These are phyloP conservation scores for Trogon melanurus DNA, from an alignment of 2,113 vertebrate species.

Conservation along the genomic window DNA sequence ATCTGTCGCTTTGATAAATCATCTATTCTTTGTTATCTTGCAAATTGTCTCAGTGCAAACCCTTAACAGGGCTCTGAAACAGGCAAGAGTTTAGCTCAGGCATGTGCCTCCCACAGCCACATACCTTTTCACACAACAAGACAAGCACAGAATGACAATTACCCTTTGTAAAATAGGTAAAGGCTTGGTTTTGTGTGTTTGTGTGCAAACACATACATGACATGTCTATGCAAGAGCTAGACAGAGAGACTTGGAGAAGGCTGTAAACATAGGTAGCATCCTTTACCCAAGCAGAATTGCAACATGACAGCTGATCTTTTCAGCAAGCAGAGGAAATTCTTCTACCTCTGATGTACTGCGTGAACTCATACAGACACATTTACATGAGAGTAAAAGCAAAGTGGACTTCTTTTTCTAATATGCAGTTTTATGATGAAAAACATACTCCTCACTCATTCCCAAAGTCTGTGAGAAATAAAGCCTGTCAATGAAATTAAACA, in stretches of 20 bases:
- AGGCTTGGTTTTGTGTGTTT: no score
- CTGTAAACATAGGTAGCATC: not conserved
- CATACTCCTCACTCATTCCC: not conserved
- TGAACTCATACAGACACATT: not conserved
- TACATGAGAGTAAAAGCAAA: not conserved
- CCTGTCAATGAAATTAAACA: not conserved
- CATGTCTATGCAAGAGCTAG: not conserved
- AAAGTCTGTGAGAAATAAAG: not conserved
- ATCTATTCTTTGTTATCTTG: no score
- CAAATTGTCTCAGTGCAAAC: no score
- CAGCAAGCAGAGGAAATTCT: not conserved
- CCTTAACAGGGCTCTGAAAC: no score
- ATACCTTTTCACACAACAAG: not conserved
- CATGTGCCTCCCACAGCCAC: no score
- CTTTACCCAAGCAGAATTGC: not conserved
- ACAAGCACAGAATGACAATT: not conserved
- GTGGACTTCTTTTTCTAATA: not conserved
- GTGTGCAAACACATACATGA: accelerated
- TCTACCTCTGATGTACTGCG: not conserved
- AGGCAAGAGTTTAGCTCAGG: no score
- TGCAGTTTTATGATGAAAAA: not conserved
- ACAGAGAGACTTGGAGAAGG: not conserved
- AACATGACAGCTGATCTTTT: not conserved
- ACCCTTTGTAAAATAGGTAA: not conserved
- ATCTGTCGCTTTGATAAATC: no score